Evolutionary conservation across 2,888 invertebrate species (phyloP).

Genomic region (Glyphotaelius pellucidus): DNA sequence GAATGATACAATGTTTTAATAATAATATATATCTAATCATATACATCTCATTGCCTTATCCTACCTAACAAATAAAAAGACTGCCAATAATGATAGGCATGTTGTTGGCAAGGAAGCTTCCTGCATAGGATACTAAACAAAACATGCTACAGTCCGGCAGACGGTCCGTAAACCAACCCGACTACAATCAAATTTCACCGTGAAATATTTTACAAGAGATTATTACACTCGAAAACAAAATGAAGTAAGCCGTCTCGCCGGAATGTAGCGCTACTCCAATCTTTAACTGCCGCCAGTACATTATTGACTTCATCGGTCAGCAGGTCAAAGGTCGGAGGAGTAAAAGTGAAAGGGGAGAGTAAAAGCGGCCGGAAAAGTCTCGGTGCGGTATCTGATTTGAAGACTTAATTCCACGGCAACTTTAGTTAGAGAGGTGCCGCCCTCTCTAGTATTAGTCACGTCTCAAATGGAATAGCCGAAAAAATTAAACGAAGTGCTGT

Average conservation of each 20-base stretch:
- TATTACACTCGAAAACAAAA: slow-evolving; percentile 34
- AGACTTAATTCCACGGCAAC: background rate
- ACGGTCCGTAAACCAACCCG: background rate
- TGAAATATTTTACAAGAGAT: slow-evolving; percentile 55
- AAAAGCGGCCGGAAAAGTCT: slow-evolving; percentile 32
- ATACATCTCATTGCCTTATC: slow-evolving; percentile 59
- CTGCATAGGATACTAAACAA: slow-evolving; percentile 27
- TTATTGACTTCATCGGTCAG: background rate
- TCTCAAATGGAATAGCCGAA: background rate
- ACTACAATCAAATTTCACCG: slow-evolving; percentile 6
- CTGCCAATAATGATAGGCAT: slow-evolving; percentile 56
- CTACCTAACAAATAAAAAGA: slow-evolving; percentile 58
- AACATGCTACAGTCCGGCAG: slow-evolving; percentile 13
- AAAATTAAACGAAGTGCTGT: background rate
- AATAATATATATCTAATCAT: slow-evolving; percentile 60
- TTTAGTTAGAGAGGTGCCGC: background rate
- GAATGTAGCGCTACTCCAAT: slow-evolving; percentile 18
- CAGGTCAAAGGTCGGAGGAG: background rate
- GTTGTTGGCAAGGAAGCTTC: slow-evolving; percentile 56
- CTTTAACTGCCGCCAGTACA: background rate
- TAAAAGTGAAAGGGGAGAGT: background rate
- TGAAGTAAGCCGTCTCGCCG: slow-evolving; percentile 25
- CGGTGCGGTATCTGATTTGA: background rate
- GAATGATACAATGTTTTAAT: slow-evolving; percentile 61
- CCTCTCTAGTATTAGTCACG: background rate